phyloP scores from a whole-genome alignment of 2,797 vertebrate genomes.

The Sus cebifrons region DNA sequence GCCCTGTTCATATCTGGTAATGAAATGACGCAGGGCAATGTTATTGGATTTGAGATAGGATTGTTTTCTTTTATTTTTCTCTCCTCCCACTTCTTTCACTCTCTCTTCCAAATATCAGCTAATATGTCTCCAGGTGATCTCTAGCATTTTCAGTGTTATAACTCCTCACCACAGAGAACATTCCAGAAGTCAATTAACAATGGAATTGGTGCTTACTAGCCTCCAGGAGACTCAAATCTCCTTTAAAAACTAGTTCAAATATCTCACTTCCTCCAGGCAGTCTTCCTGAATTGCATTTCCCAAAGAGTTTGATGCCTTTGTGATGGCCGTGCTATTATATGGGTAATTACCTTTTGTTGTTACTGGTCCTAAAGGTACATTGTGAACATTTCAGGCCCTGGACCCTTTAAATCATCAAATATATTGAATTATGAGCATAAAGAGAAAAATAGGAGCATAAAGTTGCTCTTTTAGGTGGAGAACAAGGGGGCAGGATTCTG shows the following conservation, averaged over 20 bases:
- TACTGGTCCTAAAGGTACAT: not conserved
- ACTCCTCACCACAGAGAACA: not conserved
- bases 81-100: not conserved
- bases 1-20: not conserved
- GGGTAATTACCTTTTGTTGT: slow-evolving; percentile 11
- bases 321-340: not conserved
- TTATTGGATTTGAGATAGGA: slow-evolving; percentile 54
- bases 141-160: not conserved
- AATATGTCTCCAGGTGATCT: slow-evolving; percentile 17
- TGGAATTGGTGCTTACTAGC: slow-evolving; percentile 7
- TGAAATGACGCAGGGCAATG: slow-evolving; percentile 22
- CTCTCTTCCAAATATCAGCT: not conserved
- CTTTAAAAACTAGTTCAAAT: slow-evolving; percentile 45
- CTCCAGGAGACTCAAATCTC: not conserved
- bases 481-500: not conserved
- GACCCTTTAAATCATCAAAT: not conserved
- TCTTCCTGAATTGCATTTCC: not conserved
- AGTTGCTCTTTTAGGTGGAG: not conserved
- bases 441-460: not conserved
- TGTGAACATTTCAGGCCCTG: not conserved
- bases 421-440: slow-evolving; percentile 21
- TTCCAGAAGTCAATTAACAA: not conserved
- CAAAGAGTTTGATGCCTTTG: slow-evolving; percentile 23
- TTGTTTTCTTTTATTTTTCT: not conserved
- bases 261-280: slow-evolving; percentile 10